Conservation (phyloP, 2,888 invertebrate species). For the Psylliodes chrysocephalus region DNA sequence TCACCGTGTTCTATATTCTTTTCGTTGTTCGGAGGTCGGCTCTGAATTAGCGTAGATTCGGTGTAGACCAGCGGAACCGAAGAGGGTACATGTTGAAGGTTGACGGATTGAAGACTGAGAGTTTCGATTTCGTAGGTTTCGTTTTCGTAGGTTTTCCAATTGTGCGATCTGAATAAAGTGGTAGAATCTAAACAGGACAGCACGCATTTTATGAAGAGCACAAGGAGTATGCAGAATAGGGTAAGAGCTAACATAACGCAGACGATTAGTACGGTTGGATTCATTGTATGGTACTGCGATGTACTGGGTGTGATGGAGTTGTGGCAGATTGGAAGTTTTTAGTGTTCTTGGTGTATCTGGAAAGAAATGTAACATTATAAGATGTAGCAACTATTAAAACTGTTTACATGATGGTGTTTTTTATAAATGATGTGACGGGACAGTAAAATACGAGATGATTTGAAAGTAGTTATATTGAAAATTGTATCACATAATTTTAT, state of each 20-base stretch:
- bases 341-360: no score
- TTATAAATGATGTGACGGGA: no score
- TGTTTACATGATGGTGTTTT: no score
- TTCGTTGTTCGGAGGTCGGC: neutral
- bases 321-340: neutral
- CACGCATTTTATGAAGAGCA: neutral
- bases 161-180: conserved; percentile 7
- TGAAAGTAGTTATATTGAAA: no score
- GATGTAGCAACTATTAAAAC: no score
- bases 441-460: no score
- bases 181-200: neutral
- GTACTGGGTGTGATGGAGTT: neutral
- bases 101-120: conserved; percentile 1
- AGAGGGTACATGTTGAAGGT: neutral
- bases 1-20: neutral
- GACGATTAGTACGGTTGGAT: neutral
- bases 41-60: neutral
- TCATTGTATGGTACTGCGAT: neutral
- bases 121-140: conserved; percentile 1
- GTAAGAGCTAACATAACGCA: neutral
- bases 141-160: conserved; percentile 10
- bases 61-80: neutral
- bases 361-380: no score
- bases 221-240: neutral
- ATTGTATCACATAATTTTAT: no score